Conservation (phyloP, 2,113 vertebrate species). For the Numida meleagris region DNA sequence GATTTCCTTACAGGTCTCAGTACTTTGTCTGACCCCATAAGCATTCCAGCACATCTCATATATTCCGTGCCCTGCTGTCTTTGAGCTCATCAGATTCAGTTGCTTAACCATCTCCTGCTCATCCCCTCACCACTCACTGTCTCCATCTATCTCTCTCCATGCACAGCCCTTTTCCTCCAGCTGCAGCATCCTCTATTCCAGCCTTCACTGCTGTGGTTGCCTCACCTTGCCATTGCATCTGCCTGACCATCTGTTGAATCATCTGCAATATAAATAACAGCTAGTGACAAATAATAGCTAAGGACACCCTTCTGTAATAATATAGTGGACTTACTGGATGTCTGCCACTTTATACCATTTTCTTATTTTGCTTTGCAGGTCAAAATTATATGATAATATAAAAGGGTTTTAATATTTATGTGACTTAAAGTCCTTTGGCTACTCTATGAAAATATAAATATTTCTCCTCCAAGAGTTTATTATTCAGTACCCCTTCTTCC, state of each 20-base stretch:
- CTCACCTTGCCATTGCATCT: slow-evolving; percentile 72
- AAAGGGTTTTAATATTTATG: not conserved
- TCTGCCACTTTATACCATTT: not conserved
- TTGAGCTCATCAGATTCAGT: not conserved
- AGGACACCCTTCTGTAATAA: not conserved
- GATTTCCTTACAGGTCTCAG: not conserved
- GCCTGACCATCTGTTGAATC: slow-evolving; percentile 68
- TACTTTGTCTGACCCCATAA: not conserved
- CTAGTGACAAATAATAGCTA: slow-evolving; percentile 60
- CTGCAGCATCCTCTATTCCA: slow-evolving; percentile 61
- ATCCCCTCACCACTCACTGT: not conserved
- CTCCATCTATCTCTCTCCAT: slow-evolving; percentile 59
- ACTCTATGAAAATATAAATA: not conserved
- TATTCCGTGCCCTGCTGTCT: not conserved
- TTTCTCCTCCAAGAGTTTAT: not conserved
- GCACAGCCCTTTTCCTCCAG: slow-evolving; percentile 38
- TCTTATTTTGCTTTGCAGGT: not conserved
- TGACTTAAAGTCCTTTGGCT: not conserved
- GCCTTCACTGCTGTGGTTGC: slow-evolving; percentile 52
- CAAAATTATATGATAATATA: not conserved
- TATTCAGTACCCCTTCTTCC: not conserved
- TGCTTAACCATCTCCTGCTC: not conserved
- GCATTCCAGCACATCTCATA: not conserved
- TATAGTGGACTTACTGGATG: not conserved
- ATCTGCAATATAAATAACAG: slow-evolving; percentile 63